Conservation (phyloP, 1,140 invertebrate species). For the Drosophila pallidifrons region DNA sequence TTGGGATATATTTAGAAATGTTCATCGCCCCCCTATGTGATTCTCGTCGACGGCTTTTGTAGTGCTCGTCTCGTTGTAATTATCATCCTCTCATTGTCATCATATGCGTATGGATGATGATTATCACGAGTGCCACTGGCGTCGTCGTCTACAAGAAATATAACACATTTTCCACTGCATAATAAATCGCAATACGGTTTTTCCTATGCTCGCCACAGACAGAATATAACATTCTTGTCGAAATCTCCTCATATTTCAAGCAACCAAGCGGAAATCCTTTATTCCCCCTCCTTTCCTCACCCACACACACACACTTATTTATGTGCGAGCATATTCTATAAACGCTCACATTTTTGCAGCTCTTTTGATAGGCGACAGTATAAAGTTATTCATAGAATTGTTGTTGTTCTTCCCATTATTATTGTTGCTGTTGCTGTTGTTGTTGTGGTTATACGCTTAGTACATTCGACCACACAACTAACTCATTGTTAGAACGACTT, state of each 20-base stretch:
- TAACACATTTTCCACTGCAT: conserved; percentile 67
- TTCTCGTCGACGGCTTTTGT: conserved; percentile 20
- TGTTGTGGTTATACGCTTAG: conserved; percentile 14
- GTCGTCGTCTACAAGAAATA: conserved; percentile 38
- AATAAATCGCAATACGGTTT: conserved; percentile 61
- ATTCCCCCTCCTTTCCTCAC: conserved; percentile 15
- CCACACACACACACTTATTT: conserved; percentile 3
- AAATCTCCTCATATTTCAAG: conserved; percentile 80
- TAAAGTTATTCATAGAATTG: conserved; percentile 52
- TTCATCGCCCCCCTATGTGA: background rate
- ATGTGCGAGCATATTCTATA: conserved; percentile 9
- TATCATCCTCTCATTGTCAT: conserved; percentile 60
- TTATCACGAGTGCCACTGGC: conserved; percentile 38
- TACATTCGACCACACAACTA: conserved; percentile 32
- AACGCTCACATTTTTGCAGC: conserved; percentile 70
- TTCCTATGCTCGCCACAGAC: conserved; percentile 18
- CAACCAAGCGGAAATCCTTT: conserved; percentile 81
- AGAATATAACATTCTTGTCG: conserved; percentile 53
- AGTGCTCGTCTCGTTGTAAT: conserved; percentile 56
- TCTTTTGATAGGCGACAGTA: conserved; percentile 79
- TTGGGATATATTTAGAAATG: conserved; percentile 59
- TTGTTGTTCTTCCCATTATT: conserved; percentile 21
- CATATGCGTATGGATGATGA: conserved; percentile 38
- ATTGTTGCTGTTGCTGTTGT: conserved; percentile 3
- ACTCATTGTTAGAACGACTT: conserved; percentile 54